Base-by-base conservation (phyloP, 2,888 invertebrate species). In the Atethmia centrago region DNA sequence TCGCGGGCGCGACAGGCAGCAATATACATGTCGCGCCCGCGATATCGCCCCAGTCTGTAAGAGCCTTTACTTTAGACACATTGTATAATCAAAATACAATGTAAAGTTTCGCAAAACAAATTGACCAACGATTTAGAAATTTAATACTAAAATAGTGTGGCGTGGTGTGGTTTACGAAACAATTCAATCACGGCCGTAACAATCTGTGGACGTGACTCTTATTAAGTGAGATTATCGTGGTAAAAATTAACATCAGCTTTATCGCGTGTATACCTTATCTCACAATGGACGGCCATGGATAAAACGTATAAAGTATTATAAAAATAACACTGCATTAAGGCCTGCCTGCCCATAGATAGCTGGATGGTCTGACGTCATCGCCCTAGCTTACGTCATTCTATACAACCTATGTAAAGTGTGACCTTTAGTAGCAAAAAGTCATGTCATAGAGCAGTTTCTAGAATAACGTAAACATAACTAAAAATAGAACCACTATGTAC, bases 211-310 rank as follows among this genome's bases (percentile, higher is more conserved):
- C 70, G 80, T 85, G 75, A 65, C 70, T 77, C 70, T 65, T 73
- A 79, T 77, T 80, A 69, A 83, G 67, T 72, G 71, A 72, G 68
- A 79, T 85, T 87, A 86, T 85, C 77, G 67, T 64, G 31, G 64
- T 59, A 66, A 80, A 85, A 82, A 80, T 71, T 75, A 59, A 70
- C 79, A 75, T 65, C 77, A 63, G 61, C 70, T 67, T 81, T 86
- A 89, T 87, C 85, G 83, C 77, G 67, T 75, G 53, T 67, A 21
- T 77, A 68, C 68, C 78, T 87, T 87, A 89, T 87, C 87, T 79
- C 61, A 83, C 82, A 83, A 86, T 83, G 75, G 79, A 83, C 77
- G 79, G 63, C 71, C 72, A 65, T 82, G 75, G 82, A 82, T 85
- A 71, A 73, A 69, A 77, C 66, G 49, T 76, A 70, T 68, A 21